Percentiles rank a stretch among this genome's conserved stretches.
Evolutionary conservation across 2,888 invertebrate species (phyloP).

Genomic region (Dicyrtoma fusca): DNA sequence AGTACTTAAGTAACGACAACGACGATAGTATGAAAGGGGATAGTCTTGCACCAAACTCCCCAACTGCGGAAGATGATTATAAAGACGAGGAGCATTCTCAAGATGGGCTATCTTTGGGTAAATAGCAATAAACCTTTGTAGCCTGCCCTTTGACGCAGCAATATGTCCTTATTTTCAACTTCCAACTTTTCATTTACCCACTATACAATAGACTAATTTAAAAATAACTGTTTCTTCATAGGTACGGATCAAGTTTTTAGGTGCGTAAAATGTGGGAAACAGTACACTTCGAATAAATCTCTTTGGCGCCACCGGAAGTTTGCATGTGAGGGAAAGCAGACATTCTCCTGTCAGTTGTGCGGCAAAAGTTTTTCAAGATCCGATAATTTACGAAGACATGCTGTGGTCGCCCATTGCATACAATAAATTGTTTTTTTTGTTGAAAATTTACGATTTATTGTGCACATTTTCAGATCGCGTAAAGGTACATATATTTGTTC

Average conservation of each 20-base stretch:
- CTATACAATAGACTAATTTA: too few relatives aligned
- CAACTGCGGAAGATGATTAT: conserved; percentile 11
- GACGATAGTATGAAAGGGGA: background rate
- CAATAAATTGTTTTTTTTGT: conserved; percentile 17
- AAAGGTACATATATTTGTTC: too few relatives aligned
- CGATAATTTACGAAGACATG: conserved; percentile 47
- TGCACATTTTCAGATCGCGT: too few relatives aligned
- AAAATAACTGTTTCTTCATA: background rate
- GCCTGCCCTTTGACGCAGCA: too few relatives aligned
- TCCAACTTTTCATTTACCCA: too few relatives aligned
- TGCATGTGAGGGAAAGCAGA: conserved; percentile 46
- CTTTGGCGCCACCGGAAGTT: conserved; percentile 51
- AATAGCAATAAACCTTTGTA: too few relatives aligned
- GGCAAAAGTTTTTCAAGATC: conserved; percentile 45
- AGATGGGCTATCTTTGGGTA: conserved; percentile 7
- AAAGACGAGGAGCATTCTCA: conserved; percentile 13
- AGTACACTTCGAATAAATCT: conserved; percentile 48
- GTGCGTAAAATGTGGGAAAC: conserved; percentile 45
- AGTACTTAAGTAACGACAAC: conserved; percentile 12
- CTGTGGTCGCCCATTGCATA: conserved; percentile 41
- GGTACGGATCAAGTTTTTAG: conserved; percentile 32
- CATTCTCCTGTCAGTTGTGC: conserved; percentile 43
- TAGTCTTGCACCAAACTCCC: conserved; percentile 12
- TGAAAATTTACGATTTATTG: background rate
- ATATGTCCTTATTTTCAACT: too few relatives aligned